Evolutionary conservation across 2,113 vertebrate genomes (phyloP), one percentile per base, ranked within the genome.

Genomic region (Nycticryphes semicollaris): DNA sequence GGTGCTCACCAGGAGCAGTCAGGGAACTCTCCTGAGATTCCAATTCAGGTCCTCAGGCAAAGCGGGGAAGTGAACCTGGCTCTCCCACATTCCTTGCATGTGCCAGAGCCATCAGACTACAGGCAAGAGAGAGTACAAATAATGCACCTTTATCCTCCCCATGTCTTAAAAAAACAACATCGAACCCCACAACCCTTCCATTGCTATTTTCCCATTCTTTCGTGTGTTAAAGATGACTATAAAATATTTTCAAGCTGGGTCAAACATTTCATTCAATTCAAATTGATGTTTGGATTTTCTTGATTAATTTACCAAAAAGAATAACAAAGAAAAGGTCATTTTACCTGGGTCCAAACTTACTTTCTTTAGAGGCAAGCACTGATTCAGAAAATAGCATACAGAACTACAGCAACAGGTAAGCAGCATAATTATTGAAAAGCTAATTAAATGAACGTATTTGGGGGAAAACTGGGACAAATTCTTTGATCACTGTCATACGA

Each of bases 81-180:
- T 95, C 96, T 94, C 75, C 96, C 91, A 47, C 94, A 97, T 97
- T 96, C 95, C 87, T 96, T 53, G 22, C 63, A 90, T 96, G 90
- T 85, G 76, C 59, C 67, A 89, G 41, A 95, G 89, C 66, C 77
- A 91, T 67, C 83, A 57, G 43, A 89, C 84, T 81, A 93, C n/a
- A 90, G 54, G 83, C 60, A 91, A 92, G 53, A 90, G 53, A 90
- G 60, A 83, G 8, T 50, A 88, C 25, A 84, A 91, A 85, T 77
- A 87, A 88, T 10, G 19, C 10, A 70, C 47, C 78, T 90, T 93
- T 60, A 63, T 8, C 7, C 35, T 82, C 6, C 31, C 10, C 4
- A 60, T 50, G 23, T 43, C 43, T 91, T 81, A 7, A 67, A 69
- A 89, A 87, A 85, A 56, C 23, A 51, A 2, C 19, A 79, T 2